phyloP scores from a whole-genome alignment of 2,797 vertebrate species.

The Tokudaia tokunoshimensis region DNA sequence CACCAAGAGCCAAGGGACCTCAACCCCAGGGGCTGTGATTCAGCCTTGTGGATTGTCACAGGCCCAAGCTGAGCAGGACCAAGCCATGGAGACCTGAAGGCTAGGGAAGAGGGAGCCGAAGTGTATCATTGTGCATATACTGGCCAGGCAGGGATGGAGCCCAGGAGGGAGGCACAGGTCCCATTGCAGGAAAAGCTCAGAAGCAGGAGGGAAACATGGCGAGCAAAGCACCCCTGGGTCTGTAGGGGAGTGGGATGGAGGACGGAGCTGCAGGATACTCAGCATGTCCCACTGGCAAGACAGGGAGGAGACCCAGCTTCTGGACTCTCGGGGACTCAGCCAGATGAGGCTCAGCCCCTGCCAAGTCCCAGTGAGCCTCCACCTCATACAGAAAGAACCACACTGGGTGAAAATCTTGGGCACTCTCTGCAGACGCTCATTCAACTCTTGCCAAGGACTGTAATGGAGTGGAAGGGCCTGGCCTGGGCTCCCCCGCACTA shows the following conservation, averaged over 20 bases:
- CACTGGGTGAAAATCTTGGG: not conserved
- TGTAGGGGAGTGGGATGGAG: not conserved
- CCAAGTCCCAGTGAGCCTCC: not conserved
- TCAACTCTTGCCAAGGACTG: conserved; percentile 13
- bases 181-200: conserved; percentile 47
- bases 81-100: not conserved
- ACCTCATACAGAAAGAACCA: not conserved
- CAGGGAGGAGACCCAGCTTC: not conserved
- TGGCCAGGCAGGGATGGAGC: conserved; percentile 32
- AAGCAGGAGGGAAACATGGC: conserved; percentile 13
- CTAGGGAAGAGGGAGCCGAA: not conserved
- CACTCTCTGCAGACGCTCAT: not conserved
- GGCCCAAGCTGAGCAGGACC: not conserved
- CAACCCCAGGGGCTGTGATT: not conserved
- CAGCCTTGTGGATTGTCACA: conserved; percentile 40
- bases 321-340: not conserved
- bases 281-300: not conserved
- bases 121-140: conserved; percentile 56
- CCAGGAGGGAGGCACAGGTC: conserved; percentile 27
- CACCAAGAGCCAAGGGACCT: conserved; percentile 33
- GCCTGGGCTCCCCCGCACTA: not conserved
- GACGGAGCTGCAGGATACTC: not conserved
- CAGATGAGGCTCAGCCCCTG: not conserved
- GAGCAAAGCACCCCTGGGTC: conserved; percentile 29
- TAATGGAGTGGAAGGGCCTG: not conserved